Conservation (phyloP, 2,888 invertebrate species). For the Pachydiplax longipennis region DNA sequence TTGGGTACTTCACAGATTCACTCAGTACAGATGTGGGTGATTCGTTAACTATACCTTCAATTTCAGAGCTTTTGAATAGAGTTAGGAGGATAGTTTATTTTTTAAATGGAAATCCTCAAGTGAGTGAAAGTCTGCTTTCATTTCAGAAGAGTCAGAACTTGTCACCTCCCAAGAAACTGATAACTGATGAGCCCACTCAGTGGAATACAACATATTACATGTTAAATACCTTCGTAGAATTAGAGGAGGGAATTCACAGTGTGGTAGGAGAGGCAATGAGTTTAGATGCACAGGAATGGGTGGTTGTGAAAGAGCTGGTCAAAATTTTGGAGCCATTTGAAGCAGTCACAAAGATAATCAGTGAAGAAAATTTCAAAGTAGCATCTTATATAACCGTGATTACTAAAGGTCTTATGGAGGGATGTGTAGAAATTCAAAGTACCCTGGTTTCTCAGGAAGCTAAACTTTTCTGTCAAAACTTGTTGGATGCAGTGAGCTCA, state of each 20-base stretch:
- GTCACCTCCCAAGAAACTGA: neutral
- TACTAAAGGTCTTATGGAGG: conserved; percentile 49
- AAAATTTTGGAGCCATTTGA: conserved; percentile 52
- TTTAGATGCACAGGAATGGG: conserved; percentile 49
- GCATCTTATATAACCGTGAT: conserved; percentile 51
- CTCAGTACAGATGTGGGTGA: neutral
- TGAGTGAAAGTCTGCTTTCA: neutral
- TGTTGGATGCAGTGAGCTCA: neutral
- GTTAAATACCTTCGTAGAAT: neutral
- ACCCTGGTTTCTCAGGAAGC: neutral
- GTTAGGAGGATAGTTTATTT: neutral
- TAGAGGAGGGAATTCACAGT: neutral
- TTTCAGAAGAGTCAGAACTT: neutral
- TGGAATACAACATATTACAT: neutral
- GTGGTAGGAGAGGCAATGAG: neutral
- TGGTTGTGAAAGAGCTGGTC: conserved; percentile 48
- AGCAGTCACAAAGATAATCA: conserved; percentile 51
- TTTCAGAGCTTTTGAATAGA: neutral
- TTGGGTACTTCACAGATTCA: neutral
- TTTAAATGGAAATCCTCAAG: neutral
- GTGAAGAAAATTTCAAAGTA: conserved; percentile 51
- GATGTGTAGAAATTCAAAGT: neutral
- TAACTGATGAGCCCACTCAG: neutral
- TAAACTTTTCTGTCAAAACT: neutral
- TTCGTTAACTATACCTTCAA: neutral